Percentiles rank a stretch among this genome's conserved stretches.
Evolutionary conservation across 2,888 invertebrate genomes (phyloP).

Genomic region (Agrotis exclamationis): DNA sequence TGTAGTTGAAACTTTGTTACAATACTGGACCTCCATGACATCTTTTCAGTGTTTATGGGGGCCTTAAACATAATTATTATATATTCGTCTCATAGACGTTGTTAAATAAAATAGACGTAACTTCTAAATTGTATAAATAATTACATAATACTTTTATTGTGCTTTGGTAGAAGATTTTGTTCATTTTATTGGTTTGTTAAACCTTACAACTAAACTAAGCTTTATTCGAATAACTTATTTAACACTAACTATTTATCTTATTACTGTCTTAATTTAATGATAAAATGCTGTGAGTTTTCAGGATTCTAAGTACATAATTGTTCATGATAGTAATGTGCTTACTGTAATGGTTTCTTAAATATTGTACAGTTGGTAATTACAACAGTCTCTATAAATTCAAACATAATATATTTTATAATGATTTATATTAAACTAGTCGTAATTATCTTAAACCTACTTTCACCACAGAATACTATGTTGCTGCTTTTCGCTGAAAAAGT

Average conservation of each 20-base stretch:
- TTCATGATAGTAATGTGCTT: slow-evolving; percentile 34
- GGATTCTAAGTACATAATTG: slow-evolving; percentile 39
- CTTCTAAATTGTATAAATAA: slow-evolving; percentile 42
- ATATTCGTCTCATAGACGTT: slow-evolving; percentile 23
- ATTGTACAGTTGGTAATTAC: slow-evolving; percentile 29
- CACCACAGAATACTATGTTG: background rate
- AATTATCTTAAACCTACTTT: slow-evolving; percentile 8
- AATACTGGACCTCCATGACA: too few relatives aligned
- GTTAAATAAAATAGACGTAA: slow-evolving; percentile 23
- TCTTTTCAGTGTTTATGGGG: background rate
- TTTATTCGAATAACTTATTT: slow-evolving; percentile 17
- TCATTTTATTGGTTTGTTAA: slow-evolving; percentile 44
- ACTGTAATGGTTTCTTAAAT: slow-evolving; percentile 6
- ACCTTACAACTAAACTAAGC: slow-evolving; percentile 19
- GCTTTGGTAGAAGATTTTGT: slow-evolving; percentile 61
- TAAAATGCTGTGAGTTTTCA: slow-evolving; percentile 32
- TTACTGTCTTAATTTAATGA: slow-evolving; percentile 16
- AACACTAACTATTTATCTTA: slow-evolving; percentile 9
- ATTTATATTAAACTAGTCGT: background rate
- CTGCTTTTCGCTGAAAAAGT: background rate
- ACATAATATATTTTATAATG: slow-evolving; percentile 7
- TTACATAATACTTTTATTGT: slow-evolving; percentile 61
- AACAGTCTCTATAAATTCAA: slow-evolving; percentile 33
- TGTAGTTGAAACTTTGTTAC: too few relatives aligned
- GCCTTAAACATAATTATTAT: slow-evolving; percentile 24